phyloP scores from a whole-genome alignment of 2,113 vertebrate genomes.

The Hydrolagus affinis region DNA sequence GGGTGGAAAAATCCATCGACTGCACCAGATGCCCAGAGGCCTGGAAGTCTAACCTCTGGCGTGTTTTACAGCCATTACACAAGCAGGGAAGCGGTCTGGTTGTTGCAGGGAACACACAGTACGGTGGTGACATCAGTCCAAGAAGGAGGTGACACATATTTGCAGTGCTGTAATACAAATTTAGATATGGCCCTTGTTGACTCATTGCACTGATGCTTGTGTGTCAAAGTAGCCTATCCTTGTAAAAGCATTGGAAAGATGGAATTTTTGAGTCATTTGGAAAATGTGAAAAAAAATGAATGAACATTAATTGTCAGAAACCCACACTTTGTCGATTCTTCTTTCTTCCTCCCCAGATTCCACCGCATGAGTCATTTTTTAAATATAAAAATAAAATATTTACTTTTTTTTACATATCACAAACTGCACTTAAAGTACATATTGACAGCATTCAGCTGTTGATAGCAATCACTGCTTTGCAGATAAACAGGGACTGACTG shows the following conservation, averaged over 20 bases:
- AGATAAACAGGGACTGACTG: neutral
- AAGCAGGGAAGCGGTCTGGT: neutral
- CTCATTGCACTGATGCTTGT: slow-evolving; percentile 36
- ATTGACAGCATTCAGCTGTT: neutral
- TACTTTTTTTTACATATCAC: neutral
- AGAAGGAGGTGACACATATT: slow-evolving; percentile 46
- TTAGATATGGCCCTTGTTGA: slow-evolving; percentile 36
- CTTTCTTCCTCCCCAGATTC: neutral
- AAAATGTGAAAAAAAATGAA: slow-evolving; percentile 5
- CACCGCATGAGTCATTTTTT: too few species aligned
- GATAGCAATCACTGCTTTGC: slow-evolving; percentile 11
- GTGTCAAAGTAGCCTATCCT: slow-evolving; percentile 26
- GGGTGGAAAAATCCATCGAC: neutral
- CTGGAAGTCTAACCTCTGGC: too few species aligned
- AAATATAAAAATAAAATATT: neutral
- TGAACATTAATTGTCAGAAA: neutral
- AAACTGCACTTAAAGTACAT: neutral
- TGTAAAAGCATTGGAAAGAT: slow-evolving; percentile 39
- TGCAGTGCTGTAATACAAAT: slow-evolving; percentile 34
- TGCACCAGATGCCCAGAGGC: neutral
- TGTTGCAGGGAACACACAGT: neutral
- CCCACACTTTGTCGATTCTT: neutral
- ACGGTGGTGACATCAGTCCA: neutral
- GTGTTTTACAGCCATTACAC: neutral
- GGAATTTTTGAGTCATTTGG: slow-evolving; percentile 37